Conservation (phyloP, 1,140 invertebrate genomes). For the Thaumatotibia leucotreta region DNA sequence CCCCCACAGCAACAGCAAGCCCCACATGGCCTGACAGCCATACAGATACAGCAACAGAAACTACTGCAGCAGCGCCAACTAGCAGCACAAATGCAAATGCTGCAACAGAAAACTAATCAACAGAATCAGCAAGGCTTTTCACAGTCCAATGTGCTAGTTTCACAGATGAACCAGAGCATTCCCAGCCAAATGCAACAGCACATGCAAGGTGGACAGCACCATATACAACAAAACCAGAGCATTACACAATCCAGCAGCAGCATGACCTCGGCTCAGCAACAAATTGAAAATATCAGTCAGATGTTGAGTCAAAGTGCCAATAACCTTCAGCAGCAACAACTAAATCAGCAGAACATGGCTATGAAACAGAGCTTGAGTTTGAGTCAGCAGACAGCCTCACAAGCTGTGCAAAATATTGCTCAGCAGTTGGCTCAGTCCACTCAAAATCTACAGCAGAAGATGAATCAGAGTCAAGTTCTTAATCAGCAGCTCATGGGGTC, state of each 20-base stretch:
- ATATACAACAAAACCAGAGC: conserved; percentile 50
- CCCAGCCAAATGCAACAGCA: conserved; percentile 61
- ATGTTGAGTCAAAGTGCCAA: conserved; percentile 71
- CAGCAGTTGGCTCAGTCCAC: conserved; percentile 69
- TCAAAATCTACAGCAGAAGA: conserved; percentile 61
- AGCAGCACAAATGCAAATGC: conserved; percentile 66
- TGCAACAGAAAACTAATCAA: conserved; percentile 64
- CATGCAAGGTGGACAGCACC: conserved; percentile 55
- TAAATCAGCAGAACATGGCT: conserved; percentile 60
- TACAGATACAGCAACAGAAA: conserved; percentile 72
- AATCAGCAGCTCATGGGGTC: conserved; percentile 57
- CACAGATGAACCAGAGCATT: conserved; percentile 64
- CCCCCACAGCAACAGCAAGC: conserved; percentile 41
- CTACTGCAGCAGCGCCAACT: conserved; percentile 71
- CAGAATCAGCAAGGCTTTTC: conserved; percentile 56
- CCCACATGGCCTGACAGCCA: conserved; percentile 63
- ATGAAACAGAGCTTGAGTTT: conserved; percentile 63
- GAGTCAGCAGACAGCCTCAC: conserved; percentile 59
- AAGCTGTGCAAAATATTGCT: conserved; percentile 68
- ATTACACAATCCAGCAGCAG: conserved; percentile 53
- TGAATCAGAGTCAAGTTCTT: conserved; percentile 54
- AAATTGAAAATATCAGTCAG: conserved; percentile 70
- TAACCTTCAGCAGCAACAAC: conserved; percentile 61
- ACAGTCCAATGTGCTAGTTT: conserved; percentile 55
- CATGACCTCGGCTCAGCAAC: conserved; percentile 65